Conservation (phyloP, 2,797 vertebrate genomes). For the Limosa lapponica region DNA sequence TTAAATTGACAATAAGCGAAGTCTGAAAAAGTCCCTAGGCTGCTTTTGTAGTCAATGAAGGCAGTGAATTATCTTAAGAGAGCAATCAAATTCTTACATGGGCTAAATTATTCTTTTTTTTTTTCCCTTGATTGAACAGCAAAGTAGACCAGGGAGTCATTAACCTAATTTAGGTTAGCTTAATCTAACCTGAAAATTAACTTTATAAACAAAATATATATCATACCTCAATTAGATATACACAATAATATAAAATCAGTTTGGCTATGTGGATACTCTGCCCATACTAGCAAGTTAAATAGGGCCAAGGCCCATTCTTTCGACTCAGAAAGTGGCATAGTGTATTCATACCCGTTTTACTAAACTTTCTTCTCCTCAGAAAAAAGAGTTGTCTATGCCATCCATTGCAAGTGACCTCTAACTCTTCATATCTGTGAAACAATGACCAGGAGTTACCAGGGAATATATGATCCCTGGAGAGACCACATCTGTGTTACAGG, state of each 20-base stretch:
- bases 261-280: neutral
- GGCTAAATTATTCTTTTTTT: neutral
- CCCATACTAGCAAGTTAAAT: neutral
- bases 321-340: neutral
- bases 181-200: neutral
- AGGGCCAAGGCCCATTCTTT: neutral
- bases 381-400: neutral
- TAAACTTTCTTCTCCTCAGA: neutral
- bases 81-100: neutral
- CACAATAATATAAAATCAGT: neutral
- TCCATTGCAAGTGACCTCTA: neutral
- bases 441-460: neutral
- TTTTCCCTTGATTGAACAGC: neutral
- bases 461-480: neutral
- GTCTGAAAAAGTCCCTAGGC: neutral
- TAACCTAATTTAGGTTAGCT: neutral
- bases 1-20: neutral
- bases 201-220: neutral
- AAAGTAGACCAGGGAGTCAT: neutral
- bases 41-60: neutral
- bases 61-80: neutral
- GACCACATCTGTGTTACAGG: neutral
- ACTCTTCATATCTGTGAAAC: neutral
- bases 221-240: neutral
- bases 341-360: rapidly evolving